phyloP scores from a whole-genome alignment of 92 coral and sea anemone species.

The Porites rus region DNA sequence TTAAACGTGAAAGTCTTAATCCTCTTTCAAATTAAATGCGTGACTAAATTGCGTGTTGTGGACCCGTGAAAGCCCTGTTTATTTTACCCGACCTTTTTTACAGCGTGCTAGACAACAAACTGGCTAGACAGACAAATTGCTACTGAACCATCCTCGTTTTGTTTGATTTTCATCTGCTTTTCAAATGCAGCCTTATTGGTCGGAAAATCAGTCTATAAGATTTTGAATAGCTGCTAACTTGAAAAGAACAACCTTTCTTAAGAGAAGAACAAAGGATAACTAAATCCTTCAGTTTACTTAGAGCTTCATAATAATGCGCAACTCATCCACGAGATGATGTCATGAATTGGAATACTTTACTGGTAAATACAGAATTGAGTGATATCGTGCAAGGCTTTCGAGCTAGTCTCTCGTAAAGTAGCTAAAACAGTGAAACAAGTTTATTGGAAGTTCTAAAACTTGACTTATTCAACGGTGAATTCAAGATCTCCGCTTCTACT shows the following conservation, averaged over 20 bases:
- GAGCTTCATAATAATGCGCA: constrained; percentile 24
- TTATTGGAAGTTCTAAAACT: neutral
- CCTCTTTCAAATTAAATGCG: neutral
- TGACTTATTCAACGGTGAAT: neutral
- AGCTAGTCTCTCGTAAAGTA: no score
- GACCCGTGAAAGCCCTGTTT: neutral
- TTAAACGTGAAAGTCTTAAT: neutral
- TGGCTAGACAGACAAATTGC: neutral
- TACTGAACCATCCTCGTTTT: neutral
- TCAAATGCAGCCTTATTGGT: constrained; percentile 32
- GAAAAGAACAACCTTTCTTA: constrained; percentile 38
- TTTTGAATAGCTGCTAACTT: constrained; percentile 35
- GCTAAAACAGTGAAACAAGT: neutral
- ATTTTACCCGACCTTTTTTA: neutral
- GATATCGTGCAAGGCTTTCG: neutral
- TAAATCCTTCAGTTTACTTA: constrained; percentile 35
- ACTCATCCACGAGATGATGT: neutral
- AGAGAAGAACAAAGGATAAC: constrained; percentile 15
- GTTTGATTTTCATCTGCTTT: constrained; percentile 26
- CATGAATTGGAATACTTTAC: neutral
- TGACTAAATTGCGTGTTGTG: neutral
- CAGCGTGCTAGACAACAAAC: neutral
- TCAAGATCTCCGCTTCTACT: neutral
- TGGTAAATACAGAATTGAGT: neutral
- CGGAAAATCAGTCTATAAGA: constrained; percentile 11